These are phyloP conservation scores for Cyaniris semiargus DNA, from an alignment of 2,888 invertebrate species.

Conservation along the genomic window DNA sequence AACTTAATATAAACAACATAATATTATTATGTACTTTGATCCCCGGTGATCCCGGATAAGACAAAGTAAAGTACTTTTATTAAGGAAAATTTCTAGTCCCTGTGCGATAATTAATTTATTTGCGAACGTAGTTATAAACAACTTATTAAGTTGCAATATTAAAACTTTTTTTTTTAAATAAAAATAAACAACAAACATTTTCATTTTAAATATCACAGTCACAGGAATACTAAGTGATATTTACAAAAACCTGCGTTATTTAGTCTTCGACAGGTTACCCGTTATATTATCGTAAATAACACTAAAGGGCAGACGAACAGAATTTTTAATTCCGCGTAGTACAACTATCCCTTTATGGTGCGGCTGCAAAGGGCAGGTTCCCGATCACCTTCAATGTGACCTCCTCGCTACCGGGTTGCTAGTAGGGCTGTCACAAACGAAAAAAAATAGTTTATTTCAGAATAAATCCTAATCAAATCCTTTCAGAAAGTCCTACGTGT, in stretches of 20 bases:
- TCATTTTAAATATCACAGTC: neutral
- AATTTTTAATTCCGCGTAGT: constrained; percentile 43
- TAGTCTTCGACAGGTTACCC: neutral
- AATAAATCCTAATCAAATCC: neutral
- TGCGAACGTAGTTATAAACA: too few species aligned
- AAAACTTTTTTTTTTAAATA: neutral
- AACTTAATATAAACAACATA: too few species aligned
- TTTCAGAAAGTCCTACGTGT: neutral
- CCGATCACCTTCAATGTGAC: constrained; percentile 61
- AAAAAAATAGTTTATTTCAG: neutral
- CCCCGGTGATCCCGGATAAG: too few species aligned
- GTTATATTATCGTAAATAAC: constrained; percentile 35
- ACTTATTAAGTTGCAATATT: too few species aligned
- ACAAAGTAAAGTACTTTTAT: too few species aligned
- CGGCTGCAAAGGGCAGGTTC: constrained; percentile 59
- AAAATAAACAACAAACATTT: neutral
- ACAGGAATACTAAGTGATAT: neutral
- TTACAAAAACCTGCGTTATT: constrained; percentile 12
- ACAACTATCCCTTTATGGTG: constrained; percentile 55
- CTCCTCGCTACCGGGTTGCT: constrained; percentile 67
- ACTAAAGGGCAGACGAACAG: constrained; percentile 41
- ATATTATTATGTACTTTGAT: too few species aligned
- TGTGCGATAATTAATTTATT: too few species aligned
- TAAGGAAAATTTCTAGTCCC: too few species aligned
- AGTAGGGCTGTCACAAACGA: constrained; percentile 14